Conservation (phyloP, 30 jellyfish, hydroid and myxozoan genomes). For the Sanderia malayensis region DNA sequence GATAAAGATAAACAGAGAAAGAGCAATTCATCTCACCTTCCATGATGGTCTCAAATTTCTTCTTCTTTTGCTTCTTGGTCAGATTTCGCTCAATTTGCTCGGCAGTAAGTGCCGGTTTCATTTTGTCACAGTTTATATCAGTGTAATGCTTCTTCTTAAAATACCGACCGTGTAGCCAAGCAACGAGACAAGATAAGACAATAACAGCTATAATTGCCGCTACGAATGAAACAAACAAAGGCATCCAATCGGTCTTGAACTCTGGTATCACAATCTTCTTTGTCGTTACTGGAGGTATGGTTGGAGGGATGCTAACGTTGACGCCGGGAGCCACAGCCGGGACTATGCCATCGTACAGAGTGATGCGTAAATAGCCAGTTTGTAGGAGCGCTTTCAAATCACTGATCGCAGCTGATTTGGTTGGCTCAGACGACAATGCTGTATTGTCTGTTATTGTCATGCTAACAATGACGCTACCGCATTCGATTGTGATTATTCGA, state of each 20-base stretch:
- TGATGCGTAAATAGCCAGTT: slow-evolving; percentile 30
- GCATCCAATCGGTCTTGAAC: slow-evolving; percentile 59
- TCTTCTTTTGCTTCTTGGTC: slow-evolving; percentile 21
- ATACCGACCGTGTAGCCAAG: slow-evolving; percentile 58
- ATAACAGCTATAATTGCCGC: not conserved
- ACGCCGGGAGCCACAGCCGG: slow-evolving; percentile 61
- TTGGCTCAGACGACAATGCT: slow-evolving; percentile 25
- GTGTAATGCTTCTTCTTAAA: slow-evolving; percentile 44
- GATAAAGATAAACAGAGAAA: not conserved
- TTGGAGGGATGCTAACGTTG: slow-evolving; percentile 18
- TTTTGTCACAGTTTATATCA: slow-evolving; percentile 31
- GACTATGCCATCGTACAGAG: slow-evolving; percentile 23
- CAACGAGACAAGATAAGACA: slow-evolving; percentile 24
- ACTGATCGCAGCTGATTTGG: slow-evolving; percentile 35
- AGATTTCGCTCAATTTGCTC: slow-evolving; percentile 10
- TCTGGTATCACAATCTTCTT: slow-evolving; percentile 30
- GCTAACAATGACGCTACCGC: slow-evolving; percentile 56
- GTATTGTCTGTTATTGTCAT: slow-evolving; percentile 25
- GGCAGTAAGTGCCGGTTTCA: slow-evolving; percentile 11
- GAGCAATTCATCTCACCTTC: slow-evolving; percentile 20
- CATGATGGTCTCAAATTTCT: slow-evolving; percentile 36
- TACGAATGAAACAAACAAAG: slow-evolving; percentile 48
- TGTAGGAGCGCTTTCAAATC: slow-evolving; percentile 20
- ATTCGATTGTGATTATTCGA: slow-evolving; percentile 5
- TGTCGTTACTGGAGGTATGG: slow-evolving; percentile 40